Percentiles rank a stretch among this genome's conserved stretches.
These are phyloP conservation scores for human DNA, from an alignment of 2,113 vertebrate genomes.

Conservation along the genomic window DNA sequence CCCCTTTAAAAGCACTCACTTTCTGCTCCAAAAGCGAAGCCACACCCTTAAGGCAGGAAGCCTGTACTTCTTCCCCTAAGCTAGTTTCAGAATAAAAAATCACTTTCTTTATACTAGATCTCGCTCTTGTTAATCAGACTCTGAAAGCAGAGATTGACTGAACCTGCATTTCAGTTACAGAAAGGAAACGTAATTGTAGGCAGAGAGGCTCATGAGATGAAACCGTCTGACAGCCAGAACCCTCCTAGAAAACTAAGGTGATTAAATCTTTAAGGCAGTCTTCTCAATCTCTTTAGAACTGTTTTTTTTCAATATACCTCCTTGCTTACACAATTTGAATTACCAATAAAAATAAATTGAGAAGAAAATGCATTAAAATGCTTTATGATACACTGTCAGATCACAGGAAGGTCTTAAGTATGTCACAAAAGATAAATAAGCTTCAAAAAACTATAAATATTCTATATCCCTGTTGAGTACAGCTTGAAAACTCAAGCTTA, in stretches of 20 bases:
- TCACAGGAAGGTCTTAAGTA: conserved; percentile 6
- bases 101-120: no score
- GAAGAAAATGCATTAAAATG: neutral
- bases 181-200: neutral
- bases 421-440: conserved; percentile 32
- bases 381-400: neutral
- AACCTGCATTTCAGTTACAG: no score
- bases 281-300: neutral
- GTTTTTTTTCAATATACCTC: neutral
- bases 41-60: no score
- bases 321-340: neutral
- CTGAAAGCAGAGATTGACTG: no score
- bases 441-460: neutral
- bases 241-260: neutral
- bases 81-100: no score
- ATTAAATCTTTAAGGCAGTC: neutral
- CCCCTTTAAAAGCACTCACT: no score
- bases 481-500: conserved; percentile 18
- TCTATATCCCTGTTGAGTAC: neutral
- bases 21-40: no score
- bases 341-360: neutral
- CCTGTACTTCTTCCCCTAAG: no score
- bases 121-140: no score
- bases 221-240: neutral
- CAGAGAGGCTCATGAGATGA: neutral